Conservation (phyloP, 2,797 vertebrate species). For the Ibycter americanus region DNA sequence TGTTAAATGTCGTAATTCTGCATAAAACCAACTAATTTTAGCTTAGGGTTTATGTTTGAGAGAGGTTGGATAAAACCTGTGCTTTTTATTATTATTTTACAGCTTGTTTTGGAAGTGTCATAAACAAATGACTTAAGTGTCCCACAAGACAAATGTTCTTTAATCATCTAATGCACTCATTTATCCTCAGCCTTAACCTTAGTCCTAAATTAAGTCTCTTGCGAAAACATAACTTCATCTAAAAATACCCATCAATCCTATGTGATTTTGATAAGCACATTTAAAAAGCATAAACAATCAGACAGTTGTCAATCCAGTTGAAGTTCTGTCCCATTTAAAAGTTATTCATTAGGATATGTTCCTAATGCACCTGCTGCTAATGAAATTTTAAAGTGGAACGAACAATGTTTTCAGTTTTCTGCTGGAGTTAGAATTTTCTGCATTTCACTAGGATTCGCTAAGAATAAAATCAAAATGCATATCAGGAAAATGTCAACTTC, state of each 20-base stretch:
- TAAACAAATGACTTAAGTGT: slow-evolving; percentile 84
- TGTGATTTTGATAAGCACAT: slow-evolving; percentile 77
- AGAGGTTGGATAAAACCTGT: slow-evolving; percentile 54
- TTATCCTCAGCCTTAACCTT: slow-evolving; percentile 85
- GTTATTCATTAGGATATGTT: slow-evolving; percentile 57
- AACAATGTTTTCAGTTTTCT: slow-evolving; percentile 31
- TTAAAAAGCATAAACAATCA: slow-evolving; percentile 79
- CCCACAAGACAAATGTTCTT: slow-evolving; percentile 88
- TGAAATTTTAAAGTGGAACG: slow-evolving; percentile 66
- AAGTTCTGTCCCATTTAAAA: slow-evolving; percentile 70
- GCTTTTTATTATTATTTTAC: slow-evolving; percentile 62
- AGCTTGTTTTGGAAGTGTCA: slow-evolving; percentile 77
- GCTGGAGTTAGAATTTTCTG: slow-evolving; percentile 20
- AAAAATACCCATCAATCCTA: slow-evolving; percentile 85
- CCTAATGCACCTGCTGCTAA: slow-evolving; percentile 52
- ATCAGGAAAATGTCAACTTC: slow-evolving; percentile 43
- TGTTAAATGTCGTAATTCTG: slow-evolving; percentile 48
- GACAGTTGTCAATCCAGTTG: slow-evolving; percentile 78
- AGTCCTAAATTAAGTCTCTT: slow-evolving; percentile 86
- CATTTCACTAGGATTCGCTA: not conserved
- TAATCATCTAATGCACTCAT: slow-evolving; percentile 91
- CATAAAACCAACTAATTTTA: slow-evolving; percentile 48
- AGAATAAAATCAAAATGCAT: slow-evolving; percentile 56
- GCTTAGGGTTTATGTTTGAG: slow-evolving; percentile 52
- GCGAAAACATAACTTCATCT: slow-evolving; percentile 83